Conservation (phyloP, 1,140 invertebrate genomes). For the Trichomalopsis sarcophagae region DNA sequence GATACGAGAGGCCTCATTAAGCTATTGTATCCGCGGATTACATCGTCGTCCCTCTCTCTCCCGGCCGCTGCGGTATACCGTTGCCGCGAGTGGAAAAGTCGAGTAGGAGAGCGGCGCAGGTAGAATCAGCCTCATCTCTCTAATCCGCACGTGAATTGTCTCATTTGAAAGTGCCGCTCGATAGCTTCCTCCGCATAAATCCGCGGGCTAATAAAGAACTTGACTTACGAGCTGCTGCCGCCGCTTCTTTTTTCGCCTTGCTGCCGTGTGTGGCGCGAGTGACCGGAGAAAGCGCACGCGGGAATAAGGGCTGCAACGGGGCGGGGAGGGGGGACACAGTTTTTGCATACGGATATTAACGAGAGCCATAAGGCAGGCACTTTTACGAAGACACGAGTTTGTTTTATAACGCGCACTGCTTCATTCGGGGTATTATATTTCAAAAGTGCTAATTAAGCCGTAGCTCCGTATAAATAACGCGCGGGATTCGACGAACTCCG, state of each 20-base stretch:
- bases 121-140: neutral
- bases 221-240: slow-evolving; percentile 38
- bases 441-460: neutral
- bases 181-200: neutral
- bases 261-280: neutral
- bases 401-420: neutral
- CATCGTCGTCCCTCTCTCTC: slow-evolving; percentile 2
- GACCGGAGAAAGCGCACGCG: too few relatives aligned
- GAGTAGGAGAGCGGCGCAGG: neutral
- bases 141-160: slow-evolving; percentile 62
- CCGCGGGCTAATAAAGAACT: slow-evolving; percentile 62
- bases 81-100: neutral
- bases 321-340: too few relatives aligned
- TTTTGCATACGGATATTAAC: neutral
- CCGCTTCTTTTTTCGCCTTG: too few relatives aligned
- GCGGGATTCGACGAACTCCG: neutral
- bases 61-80: neutral
- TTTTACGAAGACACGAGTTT: neutral
- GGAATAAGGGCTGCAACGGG: too few relatives aligned
- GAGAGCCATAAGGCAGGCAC: neutral
- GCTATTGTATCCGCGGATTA: slow-evolving; percentile 43
- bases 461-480: neutral
- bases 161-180: slow-evolving; percentile 57
- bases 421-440: neutral
- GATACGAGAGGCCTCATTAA: slow-evolving; percentile 41